These are phyloP conservation scores for Phodopus roborovskii DNA, from an alignment of 2,113 vertebrate genomes.

Conservation along the genomic window DNA sequence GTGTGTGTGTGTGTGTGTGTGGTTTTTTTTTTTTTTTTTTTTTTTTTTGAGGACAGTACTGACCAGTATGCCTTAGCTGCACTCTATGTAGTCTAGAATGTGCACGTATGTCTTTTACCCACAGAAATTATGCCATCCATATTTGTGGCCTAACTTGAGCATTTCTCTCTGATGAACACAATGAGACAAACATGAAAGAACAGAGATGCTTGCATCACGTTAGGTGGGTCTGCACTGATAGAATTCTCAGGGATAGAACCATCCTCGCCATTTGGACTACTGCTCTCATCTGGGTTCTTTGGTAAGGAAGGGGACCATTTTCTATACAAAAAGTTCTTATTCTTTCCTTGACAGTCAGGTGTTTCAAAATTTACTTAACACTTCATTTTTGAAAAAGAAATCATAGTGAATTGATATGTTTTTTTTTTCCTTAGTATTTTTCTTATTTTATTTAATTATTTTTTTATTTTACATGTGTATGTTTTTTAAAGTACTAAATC, in stretches of 20 bases:
- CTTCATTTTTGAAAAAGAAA: neutral
- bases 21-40: no score
- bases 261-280: neutral
- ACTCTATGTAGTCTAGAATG: neutral
- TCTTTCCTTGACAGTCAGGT: conserved; percentile 33
- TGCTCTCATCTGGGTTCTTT: neutral
- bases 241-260: neutral
- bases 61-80: neutral
- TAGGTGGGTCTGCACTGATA: neutral
- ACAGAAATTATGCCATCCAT: neutral
- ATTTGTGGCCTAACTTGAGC: neutral
- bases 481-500: neutral
- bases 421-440: no score
- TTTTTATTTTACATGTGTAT: no score
- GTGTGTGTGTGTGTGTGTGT: neutral
- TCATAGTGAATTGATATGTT: conserved; percentile 21
- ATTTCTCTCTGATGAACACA: neutral
- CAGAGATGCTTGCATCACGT: neutral
- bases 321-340: neutral
- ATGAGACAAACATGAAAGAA: neutral
- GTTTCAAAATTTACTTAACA: conserved; percentile 1
- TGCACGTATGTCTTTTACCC: neutral
- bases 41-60: neutral
- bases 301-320: neutral
- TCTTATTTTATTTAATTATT: no score